phyloP scores from a whole-genome alignment of 2,888 invertebrate species.

The Oxycera nigricornis region DNA sequence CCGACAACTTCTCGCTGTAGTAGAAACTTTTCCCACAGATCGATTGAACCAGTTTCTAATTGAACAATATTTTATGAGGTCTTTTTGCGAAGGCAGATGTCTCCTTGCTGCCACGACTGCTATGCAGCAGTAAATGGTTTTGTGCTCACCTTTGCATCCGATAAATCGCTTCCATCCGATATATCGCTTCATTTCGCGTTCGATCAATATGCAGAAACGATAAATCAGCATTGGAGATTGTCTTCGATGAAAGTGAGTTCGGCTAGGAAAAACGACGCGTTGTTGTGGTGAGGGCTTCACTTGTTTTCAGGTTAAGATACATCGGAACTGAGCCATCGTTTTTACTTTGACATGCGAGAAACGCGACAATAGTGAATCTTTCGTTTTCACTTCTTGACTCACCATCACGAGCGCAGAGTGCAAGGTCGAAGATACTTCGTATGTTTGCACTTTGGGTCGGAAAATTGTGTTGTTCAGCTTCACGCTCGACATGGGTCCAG shows the following conservation, averaged over 20 bases:
- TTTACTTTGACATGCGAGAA: background rate
- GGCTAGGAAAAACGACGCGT: background rate
- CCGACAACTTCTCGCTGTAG: background rate
- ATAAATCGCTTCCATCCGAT: background rate
- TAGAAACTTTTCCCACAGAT: background rate
- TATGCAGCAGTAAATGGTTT: background rate
- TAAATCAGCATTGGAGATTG: background rate
- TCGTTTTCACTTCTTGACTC: slow-evolving; percentile 1
- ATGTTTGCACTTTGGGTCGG: too few species aligned
- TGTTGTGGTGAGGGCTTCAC: background rate
- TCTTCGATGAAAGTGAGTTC: background rate
- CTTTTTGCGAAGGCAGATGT: background rate
- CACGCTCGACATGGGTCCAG: background rate
- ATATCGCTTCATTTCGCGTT: background rate
- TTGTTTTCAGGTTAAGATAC: background rate
- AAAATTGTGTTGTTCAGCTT: too few species aligned
- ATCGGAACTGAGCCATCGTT: background rate
- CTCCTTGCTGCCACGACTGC: background rate
- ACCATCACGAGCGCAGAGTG: background rate
- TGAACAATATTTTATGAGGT: background rate
- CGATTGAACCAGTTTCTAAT: background rate
- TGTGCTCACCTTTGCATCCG: slow-evolving; percentile 1
- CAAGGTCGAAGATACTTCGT: background rate
- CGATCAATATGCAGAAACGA: slow-evolving; percentile 1
- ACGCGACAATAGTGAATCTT: background rate